phyloP scores from a whole-genome alignment of 2,113 vertebrate species.

The Sprattus sprattus region DNA sequence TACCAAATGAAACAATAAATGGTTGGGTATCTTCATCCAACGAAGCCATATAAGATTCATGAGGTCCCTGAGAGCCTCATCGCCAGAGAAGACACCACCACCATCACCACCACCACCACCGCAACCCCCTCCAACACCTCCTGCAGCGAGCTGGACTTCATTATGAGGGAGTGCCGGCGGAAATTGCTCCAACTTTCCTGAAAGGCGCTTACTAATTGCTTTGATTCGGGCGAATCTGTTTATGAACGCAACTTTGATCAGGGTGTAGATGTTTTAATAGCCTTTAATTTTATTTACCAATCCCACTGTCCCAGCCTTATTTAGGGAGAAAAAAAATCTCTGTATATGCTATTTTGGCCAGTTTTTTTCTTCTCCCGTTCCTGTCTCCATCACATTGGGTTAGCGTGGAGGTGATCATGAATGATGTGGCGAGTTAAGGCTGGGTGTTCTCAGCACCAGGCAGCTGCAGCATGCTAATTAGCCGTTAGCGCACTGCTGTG shows the following conservation, averaged over 20 bases:
- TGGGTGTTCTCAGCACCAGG: constrained; percentile 27
- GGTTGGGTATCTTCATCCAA: background rate
- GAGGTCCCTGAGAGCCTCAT: constrained; percentile 45
- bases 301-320: constrained; percentile 72
- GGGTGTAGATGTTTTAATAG: constrained; percentile 75
- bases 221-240: constrained; percentile 76
- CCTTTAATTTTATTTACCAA: constrained; percentile 79
- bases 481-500: constrained; percentile 31
- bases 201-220: constrained; percentile 68
- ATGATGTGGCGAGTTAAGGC: constrained; percentile 60
- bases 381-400: constrained; percentile 58
- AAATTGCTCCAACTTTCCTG: constrained; percentile 62
- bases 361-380: constrained; percentile 56
- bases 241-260: constrained; percentile 77
- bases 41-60: constrained; percentile 19
- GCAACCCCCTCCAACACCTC: constrained; percentile 60
- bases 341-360: constrained; percentile 28
- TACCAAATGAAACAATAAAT: constrained; percentile 1
- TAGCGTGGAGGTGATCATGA: constrained; percentile 67
- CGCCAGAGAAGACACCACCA: constrained; percentile 50
- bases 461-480: constrained; percentile 64
- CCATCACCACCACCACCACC: constrained; percentile 38
- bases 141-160: constrained; percentile 65
- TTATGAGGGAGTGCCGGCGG: constrained; percentile 62
- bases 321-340: constrained; percentile 50